Base-by-base conservation (phyloP, 2,888 invertebrate species). In the Hermaeophaga mercurialis region DNA sequence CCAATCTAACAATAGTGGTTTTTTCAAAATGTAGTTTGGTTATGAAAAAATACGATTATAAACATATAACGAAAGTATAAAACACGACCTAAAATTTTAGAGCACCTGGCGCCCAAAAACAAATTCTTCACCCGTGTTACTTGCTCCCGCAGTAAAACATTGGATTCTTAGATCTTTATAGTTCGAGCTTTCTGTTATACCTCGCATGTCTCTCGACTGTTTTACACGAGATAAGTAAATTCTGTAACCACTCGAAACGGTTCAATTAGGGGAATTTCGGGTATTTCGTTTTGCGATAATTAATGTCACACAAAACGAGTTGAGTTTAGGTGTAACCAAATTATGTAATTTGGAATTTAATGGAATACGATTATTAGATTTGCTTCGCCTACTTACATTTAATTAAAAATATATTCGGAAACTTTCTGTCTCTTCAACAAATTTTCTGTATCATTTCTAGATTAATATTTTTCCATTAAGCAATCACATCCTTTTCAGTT, bases 1-100 rank as follows among this genome's bases (percentile, higher is more conserved):
- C n/a, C n/a, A n/a, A 22, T 22, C 22, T 22, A 31, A 17, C 46
- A 39, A 9, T 24, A 38, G 41, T 47, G 46, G 46, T 33, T n/a
- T 33, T 1, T 11, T n/a, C 33, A 24, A 46, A 46, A 54, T 54
- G 44, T 39, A 45, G 38, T 43, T 56, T 55, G 36, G 34, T 49
- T 45, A 50, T 50, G 33, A 7, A 5, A 22, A 22, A 22, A 22
- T 22, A 22, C 22, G 22, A 7, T 7, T 22, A 3, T 5, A 22
- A 22, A 22, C n/a, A n/a, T n/a, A n/a, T n/a, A n/a, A n/a, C n/a
- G n/a, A n/a, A n/a, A n/a, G n/a, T n/a, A n/a, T n/a, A n/a, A 19
- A 39, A 39, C 39, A 39, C 18, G 19, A 8, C 39, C 19, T 12
- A 19, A 39, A 22, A 19, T 39, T 39, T 18, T 39, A 39, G 11